Base-by-base conservation (phyloP, 2,113 vertebrate species). In the Pachyramphus minor region DNA sequence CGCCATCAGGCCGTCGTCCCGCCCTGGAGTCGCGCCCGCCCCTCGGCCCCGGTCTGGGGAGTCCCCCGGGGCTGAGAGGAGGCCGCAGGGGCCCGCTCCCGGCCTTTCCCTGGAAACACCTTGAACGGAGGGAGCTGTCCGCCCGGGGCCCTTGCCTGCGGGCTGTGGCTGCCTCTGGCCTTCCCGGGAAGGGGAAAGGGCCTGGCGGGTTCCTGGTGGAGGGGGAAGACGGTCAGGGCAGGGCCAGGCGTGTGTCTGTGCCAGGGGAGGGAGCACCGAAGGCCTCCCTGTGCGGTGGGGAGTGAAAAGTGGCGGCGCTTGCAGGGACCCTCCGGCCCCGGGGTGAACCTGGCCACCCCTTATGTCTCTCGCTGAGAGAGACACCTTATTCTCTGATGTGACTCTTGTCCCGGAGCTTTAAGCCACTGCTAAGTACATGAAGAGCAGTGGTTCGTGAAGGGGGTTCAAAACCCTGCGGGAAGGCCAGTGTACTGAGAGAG, bases 391-490 rank as follows among this genome's bases (percentile, higher is more conserved):
- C 33, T 3, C 35, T 16, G 33, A 1, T 8, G 41, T 2, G 45
- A 18, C 56, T 44, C 20, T 31, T 35, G 24, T 31, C 18, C 5
- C 62, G 27, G 62, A 47, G 62, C 56, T 49, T 50, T 45, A 30
- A 41, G 45, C 33, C 55, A 0, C 22, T 31, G n/a, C 33, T 25
- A 60, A 62, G n/a, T 9, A 8, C 50, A 0, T 6, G 50, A 41
- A 37, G 52, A 68, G 24, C 42, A 8, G 0, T 2, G 42, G 52
- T 5, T 35, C 15, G 1, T 2, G 15, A 50, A 4, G 3, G 2
- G 66, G 44, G 14, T 12, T 44, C 19, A 45, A 41, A 62, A 27
- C 8, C 16, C 19, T 6, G 23, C 2, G 5, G 30, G 30, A 67
- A 52, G 33, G 16, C 39, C 12, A 3, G 27, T 1, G 2, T 12